Percentiles rank a stretch among this genome's conserved stretches.
phyloP scores from a whole-genome alignment of 2,888 invertebrate genomes.

The Candidula unifasciata region DNA sequence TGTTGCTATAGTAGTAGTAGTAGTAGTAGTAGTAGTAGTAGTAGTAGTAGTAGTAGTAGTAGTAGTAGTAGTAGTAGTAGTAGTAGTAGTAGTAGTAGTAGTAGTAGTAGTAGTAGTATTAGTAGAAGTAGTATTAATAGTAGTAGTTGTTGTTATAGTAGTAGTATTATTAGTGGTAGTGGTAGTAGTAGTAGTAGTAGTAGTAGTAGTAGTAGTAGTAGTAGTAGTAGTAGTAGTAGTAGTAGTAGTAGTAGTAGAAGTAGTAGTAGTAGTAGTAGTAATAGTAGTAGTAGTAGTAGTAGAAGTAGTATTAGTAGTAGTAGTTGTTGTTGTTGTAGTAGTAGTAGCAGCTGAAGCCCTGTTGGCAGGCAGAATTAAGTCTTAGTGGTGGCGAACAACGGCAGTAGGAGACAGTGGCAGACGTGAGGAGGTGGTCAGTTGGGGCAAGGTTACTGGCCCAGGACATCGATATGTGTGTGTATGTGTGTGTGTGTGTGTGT shows the following conservation, averaged over 20 bases:
- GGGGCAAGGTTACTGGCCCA: no score
- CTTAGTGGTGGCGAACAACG: no score
- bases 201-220: constrained; percentile 41
- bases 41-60: constrained; percentile 14
- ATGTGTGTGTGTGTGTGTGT: no score
- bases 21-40: constrained; percentile 5
- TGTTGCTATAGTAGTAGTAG: neutral
- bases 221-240: constrained; percentile 44
- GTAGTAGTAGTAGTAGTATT: neutral
- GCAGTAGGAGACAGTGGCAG: no score
- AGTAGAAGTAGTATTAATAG: neutral
- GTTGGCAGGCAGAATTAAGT: no score
- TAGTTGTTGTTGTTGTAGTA: no score
- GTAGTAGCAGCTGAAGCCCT: no score
- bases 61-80: constrained; percentile 18
- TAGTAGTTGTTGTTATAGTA: neutral
- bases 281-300: neutral
- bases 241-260: constrained; percentile 37
- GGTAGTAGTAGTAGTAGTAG: constrained; percentile 33
- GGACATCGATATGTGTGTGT: no score
- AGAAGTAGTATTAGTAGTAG: neutral
- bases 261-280: neutral
- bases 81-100: constrained; percentile 17
- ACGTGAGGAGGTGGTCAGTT: no score
- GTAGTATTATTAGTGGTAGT: neutral